phyloP scores from a whole-genome alignment of 2,888 invertebrate genomes.

The Eilema depressum region DNA sequence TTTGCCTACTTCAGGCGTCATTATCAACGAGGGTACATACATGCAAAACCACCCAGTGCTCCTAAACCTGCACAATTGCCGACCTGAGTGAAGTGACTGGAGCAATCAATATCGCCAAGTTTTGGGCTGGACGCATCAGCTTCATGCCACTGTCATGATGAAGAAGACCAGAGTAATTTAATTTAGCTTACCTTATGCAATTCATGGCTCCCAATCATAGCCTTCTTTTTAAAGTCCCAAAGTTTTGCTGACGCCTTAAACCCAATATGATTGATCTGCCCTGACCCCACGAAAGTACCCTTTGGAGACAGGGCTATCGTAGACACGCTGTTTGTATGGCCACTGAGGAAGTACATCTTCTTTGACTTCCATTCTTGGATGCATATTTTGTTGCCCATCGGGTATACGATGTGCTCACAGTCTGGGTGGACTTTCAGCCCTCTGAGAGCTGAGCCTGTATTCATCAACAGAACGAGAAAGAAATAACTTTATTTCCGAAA shows the following conservation, averaged over 20 bases:
- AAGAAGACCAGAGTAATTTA: not conserved
- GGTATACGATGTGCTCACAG: constrained; percentile 90
- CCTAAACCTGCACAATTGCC: no score
- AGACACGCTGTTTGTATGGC: constrained; percentile 93
- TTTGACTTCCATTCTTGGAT: constrained; percentile 90
- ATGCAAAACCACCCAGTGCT: no score
- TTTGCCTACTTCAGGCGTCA: no score
- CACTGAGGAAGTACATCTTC: constrained; percentile 91
- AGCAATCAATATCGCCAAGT: no score
- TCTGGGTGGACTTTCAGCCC: constrained; percentile 92
- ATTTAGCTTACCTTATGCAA: constrained; percentile 90
- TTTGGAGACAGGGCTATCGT: constrained; percentile 91
- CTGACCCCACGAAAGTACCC: constrained; percentile 94
- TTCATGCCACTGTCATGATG: not conserved
- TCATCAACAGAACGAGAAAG: not conserved
- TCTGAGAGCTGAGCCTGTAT: constrained; percentile 73
- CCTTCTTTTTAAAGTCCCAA: constrained; percentile 92
- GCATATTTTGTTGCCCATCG: constrained; percentile 93
- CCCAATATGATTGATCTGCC: constrained; percentile 96
- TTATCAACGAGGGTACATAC: no score
- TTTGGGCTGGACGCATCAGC: no score
- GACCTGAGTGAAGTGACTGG: no score
- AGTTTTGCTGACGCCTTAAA: constrained; percentile 95
- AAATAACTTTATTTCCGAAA: not conserved
- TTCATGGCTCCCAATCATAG: constrained; percentile 90